These are phyloP conservation scores for Sylvietta virens DNA, from an alignment of 2,113 vertebrate genomes.

Conservation along the genomic window DNA sequence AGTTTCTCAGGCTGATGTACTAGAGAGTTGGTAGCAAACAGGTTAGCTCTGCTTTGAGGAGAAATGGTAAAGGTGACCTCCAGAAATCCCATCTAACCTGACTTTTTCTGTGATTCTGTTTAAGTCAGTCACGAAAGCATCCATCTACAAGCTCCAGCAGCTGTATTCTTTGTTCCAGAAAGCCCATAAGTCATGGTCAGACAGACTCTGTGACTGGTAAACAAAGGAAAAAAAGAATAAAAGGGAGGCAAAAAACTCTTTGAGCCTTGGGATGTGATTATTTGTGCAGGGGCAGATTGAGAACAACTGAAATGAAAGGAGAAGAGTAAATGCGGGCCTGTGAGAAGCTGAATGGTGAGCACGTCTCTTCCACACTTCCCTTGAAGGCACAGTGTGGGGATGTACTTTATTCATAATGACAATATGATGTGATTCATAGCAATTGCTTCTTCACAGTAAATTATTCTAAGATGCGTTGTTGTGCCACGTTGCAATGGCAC, in stretches of 20 bases:
- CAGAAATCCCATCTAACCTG: not conserved
- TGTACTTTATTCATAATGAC: slow-evolving; percentile 57
- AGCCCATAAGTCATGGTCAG: not conserved
- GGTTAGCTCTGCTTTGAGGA: not conserved
- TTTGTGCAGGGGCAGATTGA: not conserved
- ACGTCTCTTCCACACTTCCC: not conserved
- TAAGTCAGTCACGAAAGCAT: not conserved
- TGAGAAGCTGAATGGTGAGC: slow-evolving; percentile 30
- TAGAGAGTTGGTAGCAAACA: not conserved
- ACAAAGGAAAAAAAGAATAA: not conserved
- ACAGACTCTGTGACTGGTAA: not conserved
- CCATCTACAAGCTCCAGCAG: not conserved
- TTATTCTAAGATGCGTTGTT: slow-evolving; percentile 49
- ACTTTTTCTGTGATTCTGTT: not conserved
- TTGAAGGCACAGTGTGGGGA: not conserved
- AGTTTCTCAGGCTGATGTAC: not conserved
- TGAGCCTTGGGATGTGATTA: not conserved
- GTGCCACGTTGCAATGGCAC: slow-evolving; percentile 38
- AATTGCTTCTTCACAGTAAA: slow-evolving; percentile 57
- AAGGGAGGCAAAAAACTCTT: not conserved
- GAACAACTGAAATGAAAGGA: slow-evolving; percentile 5
- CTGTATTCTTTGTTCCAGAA: not conserved
- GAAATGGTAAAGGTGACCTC: not conserved
- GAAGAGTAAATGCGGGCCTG: not conserved
- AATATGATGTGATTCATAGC: slow-evolving; percentile 58